Conservation (phyloP, 1,140 invertebrate species). For the Scaptomyza montana region DNA sequence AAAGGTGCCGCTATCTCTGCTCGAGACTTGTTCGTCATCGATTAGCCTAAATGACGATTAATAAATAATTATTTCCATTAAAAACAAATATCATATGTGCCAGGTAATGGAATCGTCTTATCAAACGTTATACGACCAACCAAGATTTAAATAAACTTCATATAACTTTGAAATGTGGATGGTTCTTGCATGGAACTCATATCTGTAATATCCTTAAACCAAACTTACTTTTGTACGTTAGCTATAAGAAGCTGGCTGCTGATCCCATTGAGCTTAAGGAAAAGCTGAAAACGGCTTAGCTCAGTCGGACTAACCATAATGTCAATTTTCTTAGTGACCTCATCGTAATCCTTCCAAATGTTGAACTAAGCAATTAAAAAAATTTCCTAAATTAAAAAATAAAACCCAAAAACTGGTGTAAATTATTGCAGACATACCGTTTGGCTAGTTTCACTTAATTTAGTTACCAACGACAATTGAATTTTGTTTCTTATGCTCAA, state of each 20-base stretch:
- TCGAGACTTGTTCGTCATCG: conserved; percentile 62
- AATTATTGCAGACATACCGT: conserved; percentile 37
- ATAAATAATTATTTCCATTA: conserved; percentile 35
- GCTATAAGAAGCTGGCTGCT: conserved; percentile 55
- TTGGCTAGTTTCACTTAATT: conserved; percentile 39
- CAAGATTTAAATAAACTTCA: not conserved
- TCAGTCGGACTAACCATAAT: conserved; percentile 69
- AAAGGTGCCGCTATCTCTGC: conserved; percentile 55
- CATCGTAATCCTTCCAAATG: conserved; percentile 75
- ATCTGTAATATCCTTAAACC: too few relatives aligned
- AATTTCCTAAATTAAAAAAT: too few relatives aligned
- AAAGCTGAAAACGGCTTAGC: conserved; percentile 36
- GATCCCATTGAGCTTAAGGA: conserved; percentile 45
- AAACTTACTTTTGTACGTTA: conserved; percentile 70
- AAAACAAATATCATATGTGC: conserved; percentile 25
- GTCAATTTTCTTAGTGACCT: conserved; percentile 46
- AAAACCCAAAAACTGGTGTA: too few relatives aligned
- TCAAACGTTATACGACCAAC: conserved; percentile 10
- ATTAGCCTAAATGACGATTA: conserved; percentile 64
- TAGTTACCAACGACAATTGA: conserved; percentile 51
- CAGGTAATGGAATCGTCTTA: conserved; percentile 26
- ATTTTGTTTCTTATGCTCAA: conserved; percentile 50
- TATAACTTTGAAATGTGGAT: too few relatives aligned
- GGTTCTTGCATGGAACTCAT: too few relatives aligned
- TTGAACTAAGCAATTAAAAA: conserved; percentile 47